Evolutionary conservation across 1,140 invertebrate species (phyloP).

Genomic region (Drosophila santomea): DNA sequence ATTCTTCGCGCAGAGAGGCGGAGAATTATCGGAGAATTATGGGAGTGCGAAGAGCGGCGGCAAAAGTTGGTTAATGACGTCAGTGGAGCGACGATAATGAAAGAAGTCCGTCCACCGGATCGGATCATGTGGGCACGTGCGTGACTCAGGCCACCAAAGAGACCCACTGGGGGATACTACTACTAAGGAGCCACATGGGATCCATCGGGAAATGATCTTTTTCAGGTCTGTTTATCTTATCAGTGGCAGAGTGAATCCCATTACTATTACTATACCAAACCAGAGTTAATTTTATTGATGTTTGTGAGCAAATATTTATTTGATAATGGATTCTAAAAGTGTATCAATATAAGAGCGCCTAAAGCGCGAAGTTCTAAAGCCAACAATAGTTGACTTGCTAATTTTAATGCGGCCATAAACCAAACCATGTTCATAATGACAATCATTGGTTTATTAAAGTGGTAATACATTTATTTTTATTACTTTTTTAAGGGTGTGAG

Average conservation of each 20-base stretch:
- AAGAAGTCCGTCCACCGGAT: conserved; percentile 33
- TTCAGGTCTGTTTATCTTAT: conserved; percentile 24
- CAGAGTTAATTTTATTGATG: background rate
- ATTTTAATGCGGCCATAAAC: background rate
- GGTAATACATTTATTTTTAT: background rate
- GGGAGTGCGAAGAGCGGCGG: conserved; percentile 23
- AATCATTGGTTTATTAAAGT: too few relatives aligned
- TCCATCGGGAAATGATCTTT: conserved; percentile 1
- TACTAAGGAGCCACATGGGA: conserved; percentile 2
- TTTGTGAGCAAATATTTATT: background rate
- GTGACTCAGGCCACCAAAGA: conserved; percentile 55
- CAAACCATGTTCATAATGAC: too few relatives aligned
- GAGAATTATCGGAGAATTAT: background rate
- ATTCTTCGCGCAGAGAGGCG: conserved; percentile 32
- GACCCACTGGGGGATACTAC: background rate
- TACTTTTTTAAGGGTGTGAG: background rate
- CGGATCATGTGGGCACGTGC: conserved; percentile 53
- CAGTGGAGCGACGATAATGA: conserved; percentile 56
- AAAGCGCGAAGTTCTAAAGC: background rate
- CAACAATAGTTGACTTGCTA: background rate
- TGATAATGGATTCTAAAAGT: background rate
- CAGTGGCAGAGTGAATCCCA: background rate
- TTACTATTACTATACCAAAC: background rate
- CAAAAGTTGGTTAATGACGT: conserved; percentile 65
- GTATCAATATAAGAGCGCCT: background rate